These are phyloP conservation scores for Drosophila lacicola DNA, from an alignment of 2,888 invertebrate species.

Conservation along the genomic window DNA sequence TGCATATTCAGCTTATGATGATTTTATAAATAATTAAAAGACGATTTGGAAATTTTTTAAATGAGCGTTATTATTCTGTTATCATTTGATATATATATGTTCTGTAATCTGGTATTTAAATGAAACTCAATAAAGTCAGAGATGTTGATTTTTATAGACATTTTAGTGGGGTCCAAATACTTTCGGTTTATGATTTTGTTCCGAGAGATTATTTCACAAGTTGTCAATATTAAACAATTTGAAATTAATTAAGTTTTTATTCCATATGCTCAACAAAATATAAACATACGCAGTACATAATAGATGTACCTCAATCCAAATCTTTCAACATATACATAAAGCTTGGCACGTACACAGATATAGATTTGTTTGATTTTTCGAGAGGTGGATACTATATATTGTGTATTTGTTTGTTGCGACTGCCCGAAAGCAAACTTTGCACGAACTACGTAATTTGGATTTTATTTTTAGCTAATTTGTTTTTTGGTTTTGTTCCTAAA, in stretches of 20 bases:
- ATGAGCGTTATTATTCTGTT: too few species aligned
- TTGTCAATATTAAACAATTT: too few species aligned
- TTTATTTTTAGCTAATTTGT: conserved; percentile 60
- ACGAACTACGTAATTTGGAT: conserved; percentile 59
- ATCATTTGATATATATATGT: too few species aligned
- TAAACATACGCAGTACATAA: not conserved
- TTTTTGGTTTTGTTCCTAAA: conserved; percentile 25
- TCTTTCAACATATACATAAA: not conserved
- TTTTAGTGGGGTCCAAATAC: too few species aligned
- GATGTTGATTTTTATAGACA: not conserved
- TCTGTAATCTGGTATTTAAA: too few species aligned
- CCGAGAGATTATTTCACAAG: too few species aligned
- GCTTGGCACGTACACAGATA: conserved; percentile 4
- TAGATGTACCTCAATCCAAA: not conserved
- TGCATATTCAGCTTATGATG: too few species aligned
- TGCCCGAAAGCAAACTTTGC: conserved; percentile 48
- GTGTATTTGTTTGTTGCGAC: conserved; percentile 18
- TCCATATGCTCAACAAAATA: not conserved
- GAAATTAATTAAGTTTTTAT: too few species aligned
- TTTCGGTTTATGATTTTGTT: too few species aligned
- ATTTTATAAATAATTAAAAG: too few species aligned
- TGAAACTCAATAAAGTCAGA: not conserved
- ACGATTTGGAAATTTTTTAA: too few species aligned
- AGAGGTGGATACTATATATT: conserved; percentile 19
- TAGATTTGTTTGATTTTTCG: conserved; percentile 17